Evolutionary conservation across 2,797 vertebrate genomes (phyloP), one percentile per base, ranked within the genome.

Genomic region (Menidia menidia): DNA sequence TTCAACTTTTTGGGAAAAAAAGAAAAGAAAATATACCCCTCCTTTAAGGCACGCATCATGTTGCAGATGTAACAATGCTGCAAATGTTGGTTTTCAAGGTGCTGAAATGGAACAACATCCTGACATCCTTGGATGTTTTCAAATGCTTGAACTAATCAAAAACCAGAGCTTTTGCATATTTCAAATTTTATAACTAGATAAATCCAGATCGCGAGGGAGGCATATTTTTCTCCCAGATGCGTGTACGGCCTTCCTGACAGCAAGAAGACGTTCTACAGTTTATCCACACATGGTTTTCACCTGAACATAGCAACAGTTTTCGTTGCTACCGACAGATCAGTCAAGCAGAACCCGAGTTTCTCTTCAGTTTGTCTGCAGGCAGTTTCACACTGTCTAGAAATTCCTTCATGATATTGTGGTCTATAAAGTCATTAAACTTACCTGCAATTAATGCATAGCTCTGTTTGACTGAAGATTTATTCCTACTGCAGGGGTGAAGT

Each of bases 41-140:
- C 8, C 14, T 53, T 70, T 81, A 83, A 85, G 83, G 83, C 86
- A 82, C 82, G 75, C 58, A 12, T 60, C 15, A 52, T 30, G 35
- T 67, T 75, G 65, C 12, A 64, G 50, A 63, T 61, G 61, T 63
- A 44, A 32, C 48, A 43, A 16, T 57, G 25, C 12, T 19, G 10
- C 52, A 42, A 51, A 50, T 51, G 55, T 63, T 11, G 44, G 47
- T 42, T 60, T 60, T 72, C 1, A 18, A 47, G 43, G n/a, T 16
- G 5, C 41, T 62, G 12, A 56, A 73, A 18, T 41, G 31, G 32
- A 19, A 42, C 2, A 19, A 30, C 16, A 19, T 43, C 7, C 9
- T 13, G 13, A 30, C 3, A 30, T 59, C n/a, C 4, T 43, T 11
- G 14, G 30, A 47, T 53, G 14, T 59, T 66, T 59, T 25, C 41